Evolutionary conservation across 2,888 invertebrate genomes (phyloP).

Genomic region (Mesorhabditis spiculigera): DNA sequence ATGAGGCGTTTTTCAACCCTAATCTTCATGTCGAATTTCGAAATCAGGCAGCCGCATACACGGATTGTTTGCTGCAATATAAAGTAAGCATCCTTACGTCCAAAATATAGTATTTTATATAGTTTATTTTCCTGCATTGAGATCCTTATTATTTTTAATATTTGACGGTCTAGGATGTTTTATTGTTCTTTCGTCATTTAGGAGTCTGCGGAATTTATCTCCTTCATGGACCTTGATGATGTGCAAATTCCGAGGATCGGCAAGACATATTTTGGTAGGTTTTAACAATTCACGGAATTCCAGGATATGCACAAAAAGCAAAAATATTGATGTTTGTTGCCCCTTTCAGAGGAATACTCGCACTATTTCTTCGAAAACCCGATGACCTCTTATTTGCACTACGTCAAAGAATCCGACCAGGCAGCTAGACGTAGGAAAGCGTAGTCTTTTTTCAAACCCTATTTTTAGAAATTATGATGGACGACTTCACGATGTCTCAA

Average conservation of each 20-base stretch:
- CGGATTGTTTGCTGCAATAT: conserved; percentile 33
- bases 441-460: too few species aligned
- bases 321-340: not conserved
- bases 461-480: too few species aligned
- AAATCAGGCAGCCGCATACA: conserved; percentile 34
- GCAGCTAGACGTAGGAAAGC: conserved; percentile 18
- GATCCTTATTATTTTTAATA: too few species aligned
- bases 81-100: conserved; percentile 16
- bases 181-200: conserved; percentile 7
- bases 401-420: conserved; percentile 19
- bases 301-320: not conserved
- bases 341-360: not conserved
- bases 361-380: conserved; percentile 15
- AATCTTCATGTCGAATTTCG: conserved; percentile 37
- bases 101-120: too few species aligned
- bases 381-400: conserved; percentile 17
- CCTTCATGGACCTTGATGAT: conserved; percentile 35
- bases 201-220: conserved; percentile 31
- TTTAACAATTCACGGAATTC: not conserved
- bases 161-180: too few species aligned
- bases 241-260: conserved; percentile 29
- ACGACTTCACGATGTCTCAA: too few species aligned
- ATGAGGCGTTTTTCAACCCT: conserved; percentile 31
- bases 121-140: too few species aligned
- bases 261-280: conserved; percentile 29